These are phyloP conservation scores for Thripadectes ignobilis DNA, from an alignment of 2,797 vertebrate species.

Conservation along the genomic window DNA sequence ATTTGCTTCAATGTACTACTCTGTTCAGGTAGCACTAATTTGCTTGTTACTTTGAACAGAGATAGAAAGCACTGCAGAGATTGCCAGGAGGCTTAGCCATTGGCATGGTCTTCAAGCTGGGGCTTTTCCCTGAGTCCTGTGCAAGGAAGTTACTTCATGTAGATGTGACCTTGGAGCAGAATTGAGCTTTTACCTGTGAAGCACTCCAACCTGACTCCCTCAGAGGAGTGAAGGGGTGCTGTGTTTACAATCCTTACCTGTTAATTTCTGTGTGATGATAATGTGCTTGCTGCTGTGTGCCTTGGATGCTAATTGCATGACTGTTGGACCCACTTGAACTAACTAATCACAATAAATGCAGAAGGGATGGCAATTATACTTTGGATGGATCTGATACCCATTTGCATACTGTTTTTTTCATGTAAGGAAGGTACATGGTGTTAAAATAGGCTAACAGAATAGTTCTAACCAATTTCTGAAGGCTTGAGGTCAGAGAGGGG, in stretches of 20 bases:
- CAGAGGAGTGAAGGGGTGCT: background rate
- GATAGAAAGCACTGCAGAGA: background rate
- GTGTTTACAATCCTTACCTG: background rate
- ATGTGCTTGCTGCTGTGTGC: background rate
- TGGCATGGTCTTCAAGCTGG: background rate
- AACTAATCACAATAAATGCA: background rate
- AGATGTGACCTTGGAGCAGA: background rate
- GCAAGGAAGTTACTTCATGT: background rate
- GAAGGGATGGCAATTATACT: background rate
- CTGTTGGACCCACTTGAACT: background rate
- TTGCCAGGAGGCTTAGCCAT: background rate
- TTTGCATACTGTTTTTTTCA: background rate
- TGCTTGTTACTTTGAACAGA: background rate
- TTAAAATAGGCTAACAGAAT: background rate
- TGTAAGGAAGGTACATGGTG: fast-evolving
- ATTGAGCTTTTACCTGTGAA: background rate
- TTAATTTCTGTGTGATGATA: background rate
- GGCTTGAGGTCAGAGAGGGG: background rate
- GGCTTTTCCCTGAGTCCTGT: background rate
- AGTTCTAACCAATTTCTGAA: background rate
- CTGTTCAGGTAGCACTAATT: background rate
- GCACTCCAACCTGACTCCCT: background rate
- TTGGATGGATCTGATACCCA: background rate
- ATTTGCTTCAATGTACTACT: background rate
- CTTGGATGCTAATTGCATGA: background rate